These are phyloP conservation scores for Zapornia atra DNA, from an alignment of 2,113 vertebrate species.

Conservation along the genomic window DNA sequence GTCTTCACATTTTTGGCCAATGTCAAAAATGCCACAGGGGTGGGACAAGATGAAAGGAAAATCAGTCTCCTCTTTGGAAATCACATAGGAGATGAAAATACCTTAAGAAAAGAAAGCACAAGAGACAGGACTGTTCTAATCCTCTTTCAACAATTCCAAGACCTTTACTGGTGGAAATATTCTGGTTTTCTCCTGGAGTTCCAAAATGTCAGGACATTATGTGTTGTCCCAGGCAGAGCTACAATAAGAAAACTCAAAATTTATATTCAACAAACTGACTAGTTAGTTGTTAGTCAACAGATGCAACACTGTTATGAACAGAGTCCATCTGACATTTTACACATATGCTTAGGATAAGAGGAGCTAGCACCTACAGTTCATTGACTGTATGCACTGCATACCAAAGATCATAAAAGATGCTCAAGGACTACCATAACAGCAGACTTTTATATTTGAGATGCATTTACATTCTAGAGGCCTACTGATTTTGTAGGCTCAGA, in stretches of 20 bases:
- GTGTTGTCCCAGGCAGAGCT: neutral
- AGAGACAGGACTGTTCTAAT: neutral
- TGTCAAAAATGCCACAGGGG: neutral
- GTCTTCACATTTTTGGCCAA: neutral
- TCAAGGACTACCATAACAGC: neutral
- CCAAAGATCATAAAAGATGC: neutral
- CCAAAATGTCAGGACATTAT: neutral
- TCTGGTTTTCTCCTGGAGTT: neutral
- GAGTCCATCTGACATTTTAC: neutral
- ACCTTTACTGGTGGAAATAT: neutral
- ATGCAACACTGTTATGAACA: neutral
- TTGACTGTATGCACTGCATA: neutral
- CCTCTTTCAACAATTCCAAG: slow-evolving; percentile 10
- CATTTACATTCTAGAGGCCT: neutral
- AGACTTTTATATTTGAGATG: neutral
- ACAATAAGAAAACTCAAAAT: neutral
- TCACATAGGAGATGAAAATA: neutral
- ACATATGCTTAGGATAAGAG: neutral
- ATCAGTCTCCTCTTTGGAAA: neutral
- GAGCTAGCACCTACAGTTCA: neutral
- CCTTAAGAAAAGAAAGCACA: neutral
- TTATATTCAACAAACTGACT: neutral
- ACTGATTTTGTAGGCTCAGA: neutral
- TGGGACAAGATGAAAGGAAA: neutral
- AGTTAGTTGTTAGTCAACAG: too few relatives aligned